phyloP scores from a whole-genome alignment of 37 sponge, comb jelly and placozoan genomes.

The Axinella damicornis region DNA sequence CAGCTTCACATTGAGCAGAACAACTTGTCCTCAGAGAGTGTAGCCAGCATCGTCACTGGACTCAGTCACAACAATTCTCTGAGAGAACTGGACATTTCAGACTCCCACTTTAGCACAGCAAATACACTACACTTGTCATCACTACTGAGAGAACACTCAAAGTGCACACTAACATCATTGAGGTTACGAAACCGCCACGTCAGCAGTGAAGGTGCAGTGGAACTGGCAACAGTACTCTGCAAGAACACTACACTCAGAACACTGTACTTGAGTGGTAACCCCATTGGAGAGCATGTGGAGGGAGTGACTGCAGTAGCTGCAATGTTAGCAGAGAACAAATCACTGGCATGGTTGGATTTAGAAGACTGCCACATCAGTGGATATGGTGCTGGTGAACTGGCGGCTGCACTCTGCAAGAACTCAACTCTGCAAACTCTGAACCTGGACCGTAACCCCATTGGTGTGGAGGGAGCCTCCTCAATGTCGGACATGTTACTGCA shows the following conservation, averaged over 20 bases:
- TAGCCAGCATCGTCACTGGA: constrained; percentile 5
- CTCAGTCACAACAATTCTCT: constrained; percentile 8
- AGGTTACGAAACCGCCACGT: no score
- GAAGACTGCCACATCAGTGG: neutral
- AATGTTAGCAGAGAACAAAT: neutral
- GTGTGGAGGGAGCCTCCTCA: neutral
- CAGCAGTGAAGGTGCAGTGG: no score
- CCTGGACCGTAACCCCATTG: neutral
- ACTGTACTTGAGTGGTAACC: no score
- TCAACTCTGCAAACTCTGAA: neutral
- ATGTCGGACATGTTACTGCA: neutral
- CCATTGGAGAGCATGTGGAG: no score
- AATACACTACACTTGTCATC: no score
- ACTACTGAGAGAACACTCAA: no score
- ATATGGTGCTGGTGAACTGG: neutral
- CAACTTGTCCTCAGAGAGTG: neutral
- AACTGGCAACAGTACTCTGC: no score
- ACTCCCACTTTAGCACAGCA: no score
- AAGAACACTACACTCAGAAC: no score
- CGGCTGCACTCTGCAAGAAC: neutral
- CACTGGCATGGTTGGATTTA: neutral
- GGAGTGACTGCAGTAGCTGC: neutral
- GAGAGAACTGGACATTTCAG: no score
- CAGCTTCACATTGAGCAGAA: neutral
- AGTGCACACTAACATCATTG: no score